Evolutionary conservation across 2,797 vertebrate genomes (phyloP), one percentile per base, ranked within the genome.

Genomic region (Lycodopsis pacificus): DNA sequence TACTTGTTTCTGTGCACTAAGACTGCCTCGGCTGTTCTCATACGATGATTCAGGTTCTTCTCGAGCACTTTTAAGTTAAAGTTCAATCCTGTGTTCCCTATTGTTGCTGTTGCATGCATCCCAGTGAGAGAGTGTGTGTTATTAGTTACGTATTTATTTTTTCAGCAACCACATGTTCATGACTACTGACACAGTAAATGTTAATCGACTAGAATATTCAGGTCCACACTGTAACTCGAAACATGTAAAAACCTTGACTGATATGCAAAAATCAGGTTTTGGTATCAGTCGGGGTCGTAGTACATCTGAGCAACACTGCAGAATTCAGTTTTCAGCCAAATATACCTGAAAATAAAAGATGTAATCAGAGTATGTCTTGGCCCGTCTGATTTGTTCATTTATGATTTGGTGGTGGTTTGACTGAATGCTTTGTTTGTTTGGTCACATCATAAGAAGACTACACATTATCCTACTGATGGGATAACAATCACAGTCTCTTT

Each of bases 51-150:
- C 85, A 87, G 80, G 81, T 86, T 89, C 74, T 87, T 83, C 49
- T 71, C n/a, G 59, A 84, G 89, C 86, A 89, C 79, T 86, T 92
- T 90, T 87, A 65, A 80, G 74, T 90, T 88, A 3, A 49, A 66
- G 67, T 76, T 77, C 62, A 57, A 76, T 59, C 70, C 62, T 78
- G 64, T 86, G 66, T 78, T 85, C 53, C 68, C 63, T 76, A 27
- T 83, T 62, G 79, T 85, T 62, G 54, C 46, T 79, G 74, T 88
- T 94, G 94, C 94, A 94, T 95, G 94, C 86, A 85, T 17, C 83
- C 77, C 66, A 48, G 76, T 89, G 65, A 81, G 77, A 81, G 74
- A 73, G 72, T 82, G 53, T 80, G 83, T 81, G 4, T 44, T 75
- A 65, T 86, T 84, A 75, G 48, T 80, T 80, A 17, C 46, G 10